Percentiles rank a stretch among this genome's conserved stretches.
These are phyloP conservation scores for Leucophenga maculata DNA, from an alignment of 2,888 invertebrate species.

Conservation along the genomic window DNA sequence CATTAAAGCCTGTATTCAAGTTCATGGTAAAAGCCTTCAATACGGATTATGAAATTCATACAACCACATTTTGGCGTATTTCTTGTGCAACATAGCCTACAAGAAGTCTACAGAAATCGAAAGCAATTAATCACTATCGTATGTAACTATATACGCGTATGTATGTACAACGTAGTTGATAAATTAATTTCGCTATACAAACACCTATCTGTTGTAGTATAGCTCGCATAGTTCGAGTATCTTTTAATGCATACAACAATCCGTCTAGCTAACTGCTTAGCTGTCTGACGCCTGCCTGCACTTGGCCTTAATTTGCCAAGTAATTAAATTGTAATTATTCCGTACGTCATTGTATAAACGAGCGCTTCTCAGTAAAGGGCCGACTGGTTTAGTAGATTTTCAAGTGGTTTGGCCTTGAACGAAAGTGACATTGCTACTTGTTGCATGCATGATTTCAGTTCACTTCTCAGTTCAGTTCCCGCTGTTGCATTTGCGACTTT, in stretches of 20 bases:
- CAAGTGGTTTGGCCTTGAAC: conserved; percentile 1
- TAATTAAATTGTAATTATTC: conserved; percentile 18
- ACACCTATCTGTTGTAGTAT: too few species aligned
- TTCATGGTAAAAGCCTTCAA: conserved; percentile 18
- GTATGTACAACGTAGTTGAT: neutral
- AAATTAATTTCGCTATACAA: neutral
- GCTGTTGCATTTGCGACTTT: neutral
- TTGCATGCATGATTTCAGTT: conserved; percentile 3
- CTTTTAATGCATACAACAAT: neutral
- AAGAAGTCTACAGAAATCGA: neutral
- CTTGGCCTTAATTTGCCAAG: conserved; percentile 12
- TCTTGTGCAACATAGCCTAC: neutral
- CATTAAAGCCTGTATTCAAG: neutral
- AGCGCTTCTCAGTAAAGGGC: neutral
- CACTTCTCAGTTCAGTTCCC: neutral
- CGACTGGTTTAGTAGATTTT: neutral
- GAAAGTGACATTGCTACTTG: conserved; percentile 23
- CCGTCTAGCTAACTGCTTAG: neutral
- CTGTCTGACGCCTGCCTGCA: neutral
- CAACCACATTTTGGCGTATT: neutral
- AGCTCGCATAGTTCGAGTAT: neutral
- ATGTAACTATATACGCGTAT: neutral
- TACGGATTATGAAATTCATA: conserved; percentile 3
- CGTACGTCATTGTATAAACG: too few species aligned
- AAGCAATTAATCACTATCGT: neutral